Evolutionary conservation across 2,797 vertebrate species (phyloP), one percentile per base, ranked within the genome.

Genomic region (Amblyraja radiata): DNA sequence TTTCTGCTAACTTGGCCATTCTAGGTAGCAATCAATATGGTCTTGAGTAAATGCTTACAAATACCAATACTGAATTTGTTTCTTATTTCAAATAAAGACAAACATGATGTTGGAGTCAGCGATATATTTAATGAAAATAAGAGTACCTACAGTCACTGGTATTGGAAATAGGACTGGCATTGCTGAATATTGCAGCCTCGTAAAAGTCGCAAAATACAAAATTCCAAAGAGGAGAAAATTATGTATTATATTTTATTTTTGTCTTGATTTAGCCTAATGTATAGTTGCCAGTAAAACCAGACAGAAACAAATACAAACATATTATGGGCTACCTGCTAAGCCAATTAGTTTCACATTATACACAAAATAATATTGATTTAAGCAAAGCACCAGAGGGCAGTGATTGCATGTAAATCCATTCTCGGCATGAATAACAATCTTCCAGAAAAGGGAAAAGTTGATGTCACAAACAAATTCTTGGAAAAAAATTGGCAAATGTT

Each of bases 371-470:
- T 84, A 84, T 84, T 58, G 54, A 84, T 61, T 61, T 61, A 5
- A 61, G 25, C 54, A 28, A 84, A 58, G 81, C 81, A 84, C 54
- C 81, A 84, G 81, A 61, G 54, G 81, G 81, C 81, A 84, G 81
- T 58, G 10, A 84, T 58, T 84, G 81, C 81, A 84, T 61, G 54
- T n/a, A 28, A 84, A 61, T 61, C 54, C 25, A 84, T 61, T 13
- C 54, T 78, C n/a, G 36, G 77, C 77, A 78, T 78, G 14, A 84
- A 28, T 28, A 14, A 10, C 54, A 84, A 61, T 61, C 81, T 14
- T 84, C 58, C 46, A 58, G 80, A 54, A 23, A 83, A 54, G 25
- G 28, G 25, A n/a, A n/a, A 83, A 81, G 39, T 36, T 39, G 36
- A 80, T 54, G 11, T 83, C 25, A 25, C 23, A 28, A 28, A 61